Evolutionary conservation across 1,140 invertebrate genomes (phyloP).

Genomic region (Bombus confusus): DNA sequence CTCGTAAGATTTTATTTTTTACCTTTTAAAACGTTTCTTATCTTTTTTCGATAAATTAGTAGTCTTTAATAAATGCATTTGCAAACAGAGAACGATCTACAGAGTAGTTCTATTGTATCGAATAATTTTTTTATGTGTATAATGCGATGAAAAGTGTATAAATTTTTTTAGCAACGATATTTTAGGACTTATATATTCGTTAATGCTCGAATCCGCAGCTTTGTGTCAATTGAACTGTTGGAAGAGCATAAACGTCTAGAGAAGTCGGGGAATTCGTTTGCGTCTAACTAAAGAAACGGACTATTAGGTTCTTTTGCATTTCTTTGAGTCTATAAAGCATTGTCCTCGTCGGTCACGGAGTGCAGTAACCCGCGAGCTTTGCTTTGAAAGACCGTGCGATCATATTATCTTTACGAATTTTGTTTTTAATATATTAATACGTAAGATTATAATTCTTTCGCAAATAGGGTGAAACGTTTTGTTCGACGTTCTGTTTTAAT

Average conservation of each 20-base stretch:
- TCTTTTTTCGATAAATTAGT: too few species aligned
- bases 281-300: conserved; percentile 74
- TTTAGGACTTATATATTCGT: not conserved
- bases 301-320: conserved; percentile 74
- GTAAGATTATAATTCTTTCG: conserved; percentile 1
- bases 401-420: conserved; percentile 21
- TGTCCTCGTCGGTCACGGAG: conserved; percentile 67
- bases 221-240: conserved; percentile 12
- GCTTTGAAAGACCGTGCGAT: conserved; percentile 54
- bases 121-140: too few species aligned
- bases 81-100: too few species aligned
- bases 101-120: too few species aligned
- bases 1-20: too few species aligned
- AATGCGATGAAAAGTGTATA: not conserved
- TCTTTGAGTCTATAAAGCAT: conserved; percentile 76
- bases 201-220: not conserved
- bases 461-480: not conserved
- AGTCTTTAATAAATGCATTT: too few species aligned
- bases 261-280: conserved; percentile 73
- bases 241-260: conserved; percentile 48
- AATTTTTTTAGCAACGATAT: not conserved
- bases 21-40: too few species aligned
- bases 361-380: conserved; percentile 75
- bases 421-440: conserved; percentile 27
- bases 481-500: not conserved